Percentiles rank a stretch among this genome's conserved stretches.
Conservation (phyloP, 2,888 invertebrate genomes). For the Platycnemis pennipes region DNA sequence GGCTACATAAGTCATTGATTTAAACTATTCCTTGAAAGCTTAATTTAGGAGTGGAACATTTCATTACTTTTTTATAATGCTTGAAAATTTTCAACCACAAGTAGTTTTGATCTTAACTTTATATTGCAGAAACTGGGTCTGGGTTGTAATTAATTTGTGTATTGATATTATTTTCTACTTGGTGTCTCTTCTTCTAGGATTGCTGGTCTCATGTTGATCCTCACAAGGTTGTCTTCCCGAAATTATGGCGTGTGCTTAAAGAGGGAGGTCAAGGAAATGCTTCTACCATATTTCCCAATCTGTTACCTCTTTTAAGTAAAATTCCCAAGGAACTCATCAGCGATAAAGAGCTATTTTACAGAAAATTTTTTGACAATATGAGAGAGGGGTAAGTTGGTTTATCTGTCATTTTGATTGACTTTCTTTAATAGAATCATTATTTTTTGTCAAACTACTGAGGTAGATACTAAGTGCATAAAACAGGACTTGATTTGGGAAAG, state of each 20-base stretch:
- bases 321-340: conserved; percentile 81
- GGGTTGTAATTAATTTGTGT: not conserved
- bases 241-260: conserved; percentile 84
- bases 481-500: too few relatives aligned
- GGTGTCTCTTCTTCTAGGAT: conserved; percentile 80
- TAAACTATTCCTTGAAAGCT: too few relatives aligned
- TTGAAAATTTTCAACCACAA: too few relatives aligned
- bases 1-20: too few relatives aligned
- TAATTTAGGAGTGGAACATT: too few relatives aligned
- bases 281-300: conserved; percentile 85
- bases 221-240: conserved; percentile 87
- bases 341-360: conserved; percentile 82
- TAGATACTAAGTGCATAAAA: too few relatives aligned
- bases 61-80: too few relatives aligned
- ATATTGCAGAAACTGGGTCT: too few relatives aligned
- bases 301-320: conserved; percentile 88
- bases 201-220: conserved; percentile 87
- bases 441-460: too few relatives aligned
- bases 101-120: too few relatives aligned
- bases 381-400: conserved; percentile 83
- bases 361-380: conserved; percentile 86
- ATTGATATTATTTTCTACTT: conserved; percentile 28
- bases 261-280: conserved; percentile 91
- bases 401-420: not conserved
- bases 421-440: too few relatives aligned